Base-by-base conservation (phyloP, 1,140 invertebrate species). In the Leptinotarsa lineolata region DNA sequence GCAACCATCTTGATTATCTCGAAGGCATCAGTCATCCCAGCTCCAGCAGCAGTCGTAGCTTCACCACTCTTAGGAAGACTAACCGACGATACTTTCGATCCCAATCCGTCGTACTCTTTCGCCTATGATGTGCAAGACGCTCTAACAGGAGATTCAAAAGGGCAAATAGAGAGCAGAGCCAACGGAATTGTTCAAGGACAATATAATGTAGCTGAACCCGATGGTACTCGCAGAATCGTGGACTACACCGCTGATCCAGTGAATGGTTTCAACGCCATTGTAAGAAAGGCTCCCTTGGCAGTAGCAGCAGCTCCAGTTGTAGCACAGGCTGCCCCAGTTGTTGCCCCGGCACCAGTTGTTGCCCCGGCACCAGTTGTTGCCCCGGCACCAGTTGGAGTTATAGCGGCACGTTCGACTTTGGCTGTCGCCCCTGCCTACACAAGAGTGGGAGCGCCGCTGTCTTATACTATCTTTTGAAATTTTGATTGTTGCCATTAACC, bases 111-210 rank as follows among this genome's bases (percentile, higher is more conserved):
- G 76, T 88, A 87, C 77, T 84, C 83, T 64, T 89, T 86, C 78
- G 85, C 85, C 22, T 89, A 89, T 78, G 85, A 87, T 68, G 85
- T 89, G 58, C 84, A 87, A 75, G 88, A 89, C 68, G 84, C 86
- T 39, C 85, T 87, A 76, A 90, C 86, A 46, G 87, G 89, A 4
- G 88, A 89, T 75, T 84, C 85, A 73, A 88, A 89, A 82, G 86
- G 85, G 75, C 87, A 89, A 76, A 83, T 88, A 63, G 88, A 89
- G 79, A 85, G 84, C 39, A 84, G 88, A 8, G 83, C 85, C 65
- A 90, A 90, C 15, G 89, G 91, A 77, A 86, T 90, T 22, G 90
- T 91, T n/a, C 87, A 89, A 76, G 90, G 90, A 48, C 86, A 86
- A 45, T 91, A 91, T 82, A 89, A 88, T 2, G 80, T 91, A 18